Evolutionary conservation across 1,140 invertebrate genomes (phyloP).

Genomic region (Olivierus martensii): DNA sequence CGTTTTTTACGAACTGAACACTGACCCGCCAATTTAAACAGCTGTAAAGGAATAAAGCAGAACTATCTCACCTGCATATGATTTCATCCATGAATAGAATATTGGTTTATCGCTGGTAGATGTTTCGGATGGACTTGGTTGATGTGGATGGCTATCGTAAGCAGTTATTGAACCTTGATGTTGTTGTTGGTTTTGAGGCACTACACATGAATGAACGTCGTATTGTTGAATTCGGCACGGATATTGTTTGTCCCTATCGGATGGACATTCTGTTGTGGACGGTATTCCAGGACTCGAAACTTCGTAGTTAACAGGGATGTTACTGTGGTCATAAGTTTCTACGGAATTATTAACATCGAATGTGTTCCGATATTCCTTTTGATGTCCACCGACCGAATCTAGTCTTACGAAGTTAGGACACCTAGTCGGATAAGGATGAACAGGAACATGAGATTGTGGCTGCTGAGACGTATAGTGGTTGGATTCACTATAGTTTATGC

Average conservation of each 20-base stretch:
- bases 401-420: not conserved
- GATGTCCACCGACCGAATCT: not conserved
- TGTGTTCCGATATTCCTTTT: no score
- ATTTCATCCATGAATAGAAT: constrained; percentile 22
- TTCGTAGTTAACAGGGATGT: no score
- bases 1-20: not conserved
- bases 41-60: not conserved
- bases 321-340: no score
- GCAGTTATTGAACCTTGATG: constrained; percentile 13
- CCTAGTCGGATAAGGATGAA: not conserved
- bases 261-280: not conserved
- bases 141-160: constrained; percentile 2
- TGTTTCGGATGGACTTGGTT: not conserved
- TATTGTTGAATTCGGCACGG: constrained; percentile 1
- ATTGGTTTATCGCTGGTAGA: not conserved
- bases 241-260: not conserved
- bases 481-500: not conserved
- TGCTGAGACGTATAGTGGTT: not conserved
- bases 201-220: constrained; percentile 17
- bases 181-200: constrained; percentile 17
- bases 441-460: not conserved
- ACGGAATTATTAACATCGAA: no score
- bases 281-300: not conserved
- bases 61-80: constrained; percentile 17
- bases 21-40: not conserved